Evolutionary conservation across 2,888 invertebrate genomes (phyloP), one percentile per base, ranked within the genome.

Genomic region (Petrolisthes manimaculis): DNA sequence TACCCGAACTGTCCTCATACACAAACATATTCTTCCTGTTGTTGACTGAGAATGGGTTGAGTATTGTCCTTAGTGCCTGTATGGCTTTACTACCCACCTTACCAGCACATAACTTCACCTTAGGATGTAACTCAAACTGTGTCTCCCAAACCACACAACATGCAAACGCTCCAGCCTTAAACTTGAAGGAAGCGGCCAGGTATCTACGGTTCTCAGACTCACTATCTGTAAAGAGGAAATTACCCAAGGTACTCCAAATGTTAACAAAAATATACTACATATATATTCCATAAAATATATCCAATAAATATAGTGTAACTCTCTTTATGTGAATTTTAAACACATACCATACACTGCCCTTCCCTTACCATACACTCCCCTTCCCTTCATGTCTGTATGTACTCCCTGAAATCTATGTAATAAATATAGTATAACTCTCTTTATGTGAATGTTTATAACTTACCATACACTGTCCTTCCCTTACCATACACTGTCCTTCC

Each of bases 21-120:
- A 96, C 96, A 93, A 96, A 96, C 96, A 96, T 96, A 92, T 96
- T 96, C 91, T 94, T 95, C 74, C 96, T 94, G 92, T 96, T 96
- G 91, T 94, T 94, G 0, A 96, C 96, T 3, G 95, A 95, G 92
- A 96, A 95, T 87, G 95, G 94, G 92, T 95, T 95, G 55, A 96
- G 93, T 9, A 95, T 95, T 24, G 94, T 94, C 91, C 95, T 94
- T 81, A 96, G 93, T 4, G 95, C 95, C 92, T 78, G 86, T 21
- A 89, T 89, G 51, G 88, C 89, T 37, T 89, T 88, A 78, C 86
- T 89, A 37, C 84, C 86, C 55, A 86, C 86, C 74, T 84, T 83
- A 6, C 84, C 85, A 61, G 88, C 84, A 51, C 87, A 18, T 0
- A 86, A 37, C 56, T 95, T 95, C 55, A 96, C 93, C 54, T 96